A percentile compares a stretch with the other conserved stretches of the same genome.
phyloP scores from a whole-genome alignment of 2,113 vertebrate genomes.

The Myrmecophaga tridactyla region DNA sequence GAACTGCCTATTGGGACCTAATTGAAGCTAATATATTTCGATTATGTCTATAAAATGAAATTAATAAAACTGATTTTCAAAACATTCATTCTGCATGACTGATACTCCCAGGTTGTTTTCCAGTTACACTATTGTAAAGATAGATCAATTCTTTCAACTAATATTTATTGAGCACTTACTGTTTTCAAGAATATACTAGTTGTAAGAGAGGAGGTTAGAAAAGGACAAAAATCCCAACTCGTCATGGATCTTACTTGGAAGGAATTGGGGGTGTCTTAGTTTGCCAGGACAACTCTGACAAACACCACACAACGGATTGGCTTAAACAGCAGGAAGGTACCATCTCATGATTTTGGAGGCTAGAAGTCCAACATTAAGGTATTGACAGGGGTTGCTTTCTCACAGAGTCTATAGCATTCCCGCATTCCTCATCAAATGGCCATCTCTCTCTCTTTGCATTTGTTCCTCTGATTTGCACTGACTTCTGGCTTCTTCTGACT shows the following conservation, averaged over 20 bases:
- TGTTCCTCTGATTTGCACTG: too few relatives aligned
- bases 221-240: not conserved
- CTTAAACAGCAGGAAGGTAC: too few relatives aligned
- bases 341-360: too few relatives aligned
- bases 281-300: too few relatives aligned
- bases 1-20: not conserved
- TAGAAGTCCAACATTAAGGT: too few relatives aligned
- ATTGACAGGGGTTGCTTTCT: too few relatives aligned
- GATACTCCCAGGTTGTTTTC: constrained; percentile 5
- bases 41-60: not conserved
- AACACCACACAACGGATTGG: too few relatives aligned
- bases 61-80: not conserved
- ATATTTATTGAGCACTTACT: not conserved
- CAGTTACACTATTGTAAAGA: not conserved
- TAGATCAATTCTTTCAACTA: not conserved
- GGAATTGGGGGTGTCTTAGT: not conserved
- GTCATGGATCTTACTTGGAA: not conserved
- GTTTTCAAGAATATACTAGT: not conserved
- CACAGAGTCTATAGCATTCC: too few relatives aligned
- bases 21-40: not conserved
- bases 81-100: not conserved
- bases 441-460: too few relatives aligned
- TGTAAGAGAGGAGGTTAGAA: not conserved
- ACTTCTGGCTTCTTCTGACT: too few relatives aligned
- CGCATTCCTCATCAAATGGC: too few relatives aligned